Evolutionary conservation across 2,113 vertebrate genomes (phyloP).

Genomic region (Triplophysa dalaica): DNA sequence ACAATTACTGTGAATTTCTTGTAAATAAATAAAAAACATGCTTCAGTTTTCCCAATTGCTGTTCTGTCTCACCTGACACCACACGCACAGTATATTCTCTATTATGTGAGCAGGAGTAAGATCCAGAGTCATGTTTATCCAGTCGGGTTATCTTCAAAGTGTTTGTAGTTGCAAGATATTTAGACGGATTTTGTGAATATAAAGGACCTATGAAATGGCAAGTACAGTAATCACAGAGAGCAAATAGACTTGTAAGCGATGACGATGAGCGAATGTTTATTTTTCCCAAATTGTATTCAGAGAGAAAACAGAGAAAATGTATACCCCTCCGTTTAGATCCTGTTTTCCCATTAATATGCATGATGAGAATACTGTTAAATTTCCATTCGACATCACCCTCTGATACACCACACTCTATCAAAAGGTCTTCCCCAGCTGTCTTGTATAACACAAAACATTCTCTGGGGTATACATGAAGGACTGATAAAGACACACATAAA

Average conservation of each 20-base stretch:
- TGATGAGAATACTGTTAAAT: fast-evolving
- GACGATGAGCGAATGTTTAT: too few species aligned
- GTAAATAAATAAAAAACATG: not conserved
- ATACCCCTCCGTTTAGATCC: fast-evolving
- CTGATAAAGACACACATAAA: conserved; percentile 49
- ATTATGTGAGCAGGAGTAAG: conserved; percentile 34
- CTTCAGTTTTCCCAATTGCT: too few species aligned
- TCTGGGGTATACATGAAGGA: conserved; percentile 52
- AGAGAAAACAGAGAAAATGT: not conserved
- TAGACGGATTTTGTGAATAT: not conserved
- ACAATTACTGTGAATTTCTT: not conserved
- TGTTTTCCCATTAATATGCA: fast-evolving
- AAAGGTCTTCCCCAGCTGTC: fast-evolving
- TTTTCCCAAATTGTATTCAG: too few species aligned
- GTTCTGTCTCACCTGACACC: conserved; percentile 54
- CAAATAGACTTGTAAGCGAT: not conserved
- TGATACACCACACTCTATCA: not conserved
- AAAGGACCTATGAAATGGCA: fast-evolving
- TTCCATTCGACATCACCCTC: fast-evolving
- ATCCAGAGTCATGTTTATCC: conserved; percentile 46
- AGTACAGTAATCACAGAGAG: not conserved
- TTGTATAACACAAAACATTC: not conserved
- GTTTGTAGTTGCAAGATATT: fast-evolving
- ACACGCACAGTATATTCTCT: conserved; percentile 23
- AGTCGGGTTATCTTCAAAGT: not conserved